Base-by-base conservation (phyloP, 2,113 vertebrate species). In the Hemiprocne comata region DNA sequence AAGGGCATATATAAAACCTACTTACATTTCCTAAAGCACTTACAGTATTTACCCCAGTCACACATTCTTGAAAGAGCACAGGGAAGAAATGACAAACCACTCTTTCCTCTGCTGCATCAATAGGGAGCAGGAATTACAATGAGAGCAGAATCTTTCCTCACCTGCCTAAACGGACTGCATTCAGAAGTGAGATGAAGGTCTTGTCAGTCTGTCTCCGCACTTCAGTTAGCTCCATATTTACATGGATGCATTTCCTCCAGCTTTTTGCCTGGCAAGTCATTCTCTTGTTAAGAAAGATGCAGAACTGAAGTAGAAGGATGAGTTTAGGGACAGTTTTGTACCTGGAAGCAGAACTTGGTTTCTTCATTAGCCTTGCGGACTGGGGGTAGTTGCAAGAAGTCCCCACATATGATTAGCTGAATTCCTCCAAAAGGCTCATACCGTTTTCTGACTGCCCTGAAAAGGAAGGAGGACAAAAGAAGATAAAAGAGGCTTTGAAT, bases 321-420 rank as follows among this genome's bases (percentile, higher is more conserved):
- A 67, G 11, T 57, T 79, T 17, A 85, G 19, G 21, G 55, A 29
- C 14, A 34, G 8, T 48, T 88, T 70, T 74, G 62, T 93, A 99
- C 99, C 99, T 99, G 99, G 89, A 99, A 99, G 91, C 99, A 99
- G 97, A 99, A 99, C 36, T 81, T 97, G 10, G 98, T 97, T 70
- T 98, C 98, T 85, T 98, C 98, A 21, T 98, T 98, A 64, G 98
- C 98, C 80, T 98, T 99, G 26, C 98, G 97, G 34, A 99, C 98
- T 3, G 99, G 99, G 5, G 99, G 99, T 84, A 99, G 98, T 93
- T 99, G 99, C n/a, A 99, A 98, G 93, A 99, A 99, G 91, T 99
- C 99, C 2, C 99, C 99, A 93, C 99, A 99, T 25, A 99, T 96
- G 17, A 99, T 99, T 61, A 99, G 98, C 95, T 99, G 99, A 94